phyloP scores from a whole-genome alignment of 2,888 invertebrate species.

The Polyploca ridens region DNA sequence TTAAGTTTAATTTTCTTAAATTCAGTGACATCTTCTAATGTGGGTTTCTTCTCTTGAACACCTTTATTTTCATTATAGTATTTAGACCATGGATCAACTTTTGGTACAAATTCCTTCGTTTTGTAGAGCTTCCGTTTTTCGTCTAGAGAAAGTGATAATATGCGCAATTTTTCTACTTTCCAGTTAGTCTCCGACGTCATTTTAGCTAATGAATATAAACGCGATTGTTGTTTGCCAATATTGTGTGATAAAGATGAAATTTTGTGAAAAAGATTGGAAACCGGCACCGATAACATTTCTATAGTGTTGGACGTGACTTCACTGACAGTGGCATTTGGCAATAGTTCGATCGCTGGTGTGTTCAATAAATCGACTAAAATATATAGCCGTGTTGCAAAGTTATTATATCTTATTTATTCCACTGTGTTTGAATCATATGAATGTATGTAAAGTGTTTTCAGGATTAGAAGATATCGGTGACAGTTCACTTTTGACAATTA shows the following conservation, averaged over 20 bases:
- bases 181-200: constrained; percentile 73
- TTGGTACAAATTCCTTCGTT: constrained; percentile 40
- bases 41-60: constrained; percentile 63
- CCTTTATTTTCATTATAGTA: constrained; percentile 71
- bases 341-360: too few species aligned
- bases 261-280: constrained; percentile 20
- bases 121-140: constrained; percentile 83
- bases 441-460: too few species aligned
- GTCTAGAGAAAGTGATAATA: constrained; percentile 75
- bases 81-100: constrained; percentile 84
- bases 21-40: constrained; percentile 61
- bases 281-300: constrained; percentile 40
- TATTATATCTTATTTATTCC: too few species aligned
- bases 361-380: too few species aligned
- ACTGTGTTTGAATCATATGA: too few species aligned
- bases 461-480: too few species aligned
- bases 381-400: too few species aligned
- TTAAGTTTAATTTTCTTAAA: constrained; percentile 63
- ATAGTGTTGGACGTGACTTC: too few species aligned
- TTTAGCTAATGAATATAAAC: constrained; percentile 50
- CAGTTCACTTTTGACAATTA: too few species aligned
- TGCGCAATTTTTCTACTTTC: constrained; percentile 81
- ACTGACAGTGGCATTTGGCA: too few species aligned
- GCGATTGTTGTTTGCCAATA: constrained; percentile 20
- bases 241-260: constrained; percentile 20